Conservation (phyloP, 2,888 invertebrate species). For the Lithosia quadra region DNA sequence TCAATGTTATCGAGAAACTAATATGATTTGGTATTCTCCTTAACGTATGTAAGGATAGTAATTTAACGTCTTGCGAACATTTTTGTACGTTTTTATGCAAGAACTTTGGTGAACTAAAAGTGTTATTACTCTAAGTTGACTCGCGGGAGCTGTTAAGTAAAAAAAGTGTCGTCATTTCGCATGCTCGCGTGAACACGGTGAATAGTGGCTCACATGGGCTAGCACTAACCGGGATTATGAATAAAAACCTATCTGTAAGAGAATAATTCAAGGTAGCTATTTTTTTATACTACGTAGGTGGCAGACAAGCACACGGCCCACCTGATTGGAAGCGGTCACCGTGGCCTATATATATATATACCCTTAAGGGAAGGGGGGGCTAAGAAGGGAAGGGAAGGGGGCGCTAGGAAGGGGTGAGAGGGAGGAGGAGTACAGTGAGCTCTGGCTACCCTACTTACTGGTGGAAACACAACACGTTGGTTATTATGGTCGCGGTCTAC, state of each 20-base stretch:
- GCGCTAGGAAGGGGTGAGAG: no score
- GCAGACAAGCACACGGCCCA: no score
- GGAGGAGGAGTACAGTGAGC: no score
- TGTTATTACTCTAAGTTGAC: slow-evolving; percentile 17
- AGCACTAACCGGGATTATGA: neutral
- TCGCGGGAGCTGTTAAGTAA: slow-evolving; percentile 11
- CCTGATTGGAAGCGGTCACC: no score
- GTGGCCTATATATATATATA: no score
- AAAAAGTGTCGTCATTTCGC: slow-evolving; percentile 20
- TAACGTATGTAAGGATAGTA: neutral
- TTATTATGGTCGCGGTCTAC: no score
- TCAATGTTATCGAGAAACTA: neutral
- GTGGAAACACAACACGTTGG: no score
- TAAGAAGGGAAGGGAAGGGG: no score
- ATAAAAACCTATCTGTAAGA: neutral
- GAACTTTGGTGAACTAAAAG: slow-evolving; percentile 14
- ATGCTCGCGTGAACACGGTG: slow-evolving; percentile 7
- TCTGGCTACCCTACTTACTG: no score
- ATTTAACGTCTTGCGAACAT: neutral
- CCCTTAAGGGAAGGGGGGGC: no score
- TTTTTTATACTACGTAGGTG: no score
- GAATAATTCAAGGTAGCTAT: no score
- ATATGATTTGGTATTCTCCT: neutral
- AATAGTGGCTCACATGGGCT: neutral
- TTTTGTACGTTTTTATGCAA: slow-evolving; percentile 4